Evolutionary conservation across 1,140 invertebrate species (phyloP), one percentile per base, ranked within the genome.

Genomic region (Archivesica marissinica): DNA sequence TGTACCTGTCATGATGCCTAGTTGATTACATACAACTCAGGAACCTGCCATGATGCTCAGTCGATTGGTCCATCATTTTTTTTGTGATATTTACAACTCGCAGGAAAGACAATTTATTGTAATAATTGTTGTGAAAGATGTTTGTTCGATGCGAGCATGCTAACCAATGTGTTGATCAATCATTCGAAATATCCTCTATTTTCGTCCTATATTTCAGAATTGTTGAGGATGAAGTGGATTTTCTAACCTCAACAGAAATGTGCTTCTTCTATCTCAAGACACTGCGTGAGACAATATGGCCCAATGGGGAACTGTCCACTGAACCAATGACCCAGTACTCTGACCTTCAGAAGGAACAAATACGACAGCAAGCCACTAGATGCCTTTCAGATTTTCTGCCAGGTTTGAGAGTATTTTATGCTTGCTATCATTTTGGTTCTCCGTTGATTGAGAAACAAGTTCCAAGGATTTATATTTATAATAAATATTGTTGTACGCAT

Each of bases 311-410:
- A 33, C 52, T 83, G 13, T 75, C 70, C 15, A 75, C 52, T 17
- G 80, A 83, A 20, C 6, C 7, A 44, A 20, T 38, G 0, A 44
- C 50, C 13, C 2, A 6, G 2, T 72, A 72, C 35, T 75, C 30
- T 47, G 80, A 83, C 50, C 66, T 47, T 35, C 68, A 83, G 70
- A 83, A 41, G 50, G 68, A 83, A 38, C 44, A 54, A n/a, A 59
- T 74, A 0, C 25, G 50, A 50, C 25, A 38, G 13, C 80, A 83
- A 50, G 80, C 80, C 13, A 64, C 52, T 6, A 59, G 70, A 28
- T 75, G 68, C 35, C 28, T 83, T 13, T 25, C 28, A 1, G 80
- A 61, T 35, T 83, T 83, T 41, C 30, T 83, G 35, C 80, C 80
- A 59, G 80, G 80, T 83, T 75, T 33, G 2, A 6, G 20, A 4